phyloP scores from a whole-genome alignment of 2,113 vertebrate genomes.

The Tauraco erythrolophus region DNA sequence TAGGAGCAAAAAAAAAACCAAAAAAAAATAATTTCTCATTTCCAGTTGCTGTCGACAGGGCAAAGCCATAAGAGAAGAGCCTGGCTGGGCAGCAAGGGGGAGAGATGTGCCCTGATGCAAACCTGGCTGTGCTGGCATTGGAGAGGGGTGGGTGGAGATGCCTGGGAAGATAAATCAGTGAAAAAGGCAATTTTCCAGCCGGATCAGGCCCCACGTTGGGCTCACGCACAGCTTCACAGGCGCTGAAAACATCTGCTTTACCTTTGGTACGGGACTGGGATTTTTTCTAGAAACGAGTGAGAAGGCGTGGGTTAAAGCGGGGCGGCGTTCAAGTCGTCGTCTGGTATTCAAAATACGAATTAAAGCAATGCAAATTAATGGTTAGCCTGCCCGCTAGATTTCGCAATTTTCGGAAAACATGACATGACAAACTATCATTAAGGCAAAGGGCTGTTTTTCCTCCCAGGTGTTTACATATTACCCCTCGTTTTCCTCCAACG shows the following conservation, averaged over 20 bases:
- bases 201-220: accelerated
- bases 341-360: conserved; percentile 32
- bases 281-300: not conserved
- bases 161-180: not conserved
- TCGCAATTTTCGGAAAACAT: not conserved
- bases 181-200: not conserved
- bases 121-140: accelerated
- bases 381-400: not conserved
- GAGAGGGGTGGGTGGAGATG: not conserved
- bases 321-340: not conserved
- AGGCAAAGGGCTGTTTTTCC: conserved; percentile 36
- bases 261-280: not conserved
- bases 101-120: not conserved
- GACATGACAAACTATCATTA: conserved; percentile 46
- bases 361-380: conserved; percentile 40
- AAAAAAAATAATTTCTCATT: not conserved
- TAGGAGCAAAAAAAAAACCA: not conserved
- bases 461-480: conserved; percentile 17
- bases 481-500: not conserved
- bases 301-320: not conserved
- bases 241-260: accelerated
- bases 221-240: accelerated
- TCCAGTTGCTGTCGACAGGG: not conserved
- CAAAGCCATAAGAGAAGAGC: not conserved
- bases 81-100: not conserved